Evolutionary conservation across 1,140 invertebrate genomes (phyloP).

Genomic region (Carposina sasakii): DNA sequence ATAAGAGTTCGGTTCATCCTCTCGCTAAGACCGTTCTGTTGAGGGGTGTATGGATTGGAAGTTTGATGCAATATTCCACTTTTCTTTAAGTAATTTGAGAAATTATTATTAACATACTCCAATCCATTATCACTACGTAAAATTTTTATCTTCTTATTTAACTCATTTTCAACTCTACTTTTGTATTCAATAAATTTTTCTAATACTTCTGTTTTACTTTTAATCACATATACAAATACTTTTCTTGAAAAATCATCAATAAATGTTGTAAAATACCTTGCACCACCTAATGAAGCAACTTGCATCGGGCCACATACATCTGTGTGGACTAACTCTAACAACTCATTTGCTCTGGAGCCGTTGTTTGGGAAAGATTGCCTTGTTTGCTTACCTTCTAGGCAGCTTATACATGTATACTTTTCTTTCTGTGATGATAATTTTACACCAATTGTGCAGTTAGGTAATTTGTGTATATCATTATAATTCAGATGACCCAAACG

Average conservation of each 20-base stretch:
- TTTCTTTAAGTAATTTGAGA: not conserved
- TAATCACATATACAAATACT: slow-evolving; percentile 1
- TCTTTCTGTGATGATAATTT: not conserved
- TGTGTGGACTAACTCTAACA: slow-evolving; percentile 1
- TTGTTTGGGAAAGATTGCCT: not conserved
- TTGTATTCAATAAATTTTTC: slow-evolving; percentile 2
- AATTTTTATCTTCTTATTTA: not conserved
- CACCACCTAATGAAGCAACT: not conserved
- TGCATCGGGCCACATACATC: slow-evolving; percentile 11
- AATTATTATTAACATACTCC: not conserved
- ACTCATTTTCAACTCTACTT: slow-evolving; percentile 15
- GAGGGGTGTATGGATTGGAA: slow-evolving; percentile 42
- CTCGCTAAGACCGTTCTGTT: slow-evolving; percentile 46
- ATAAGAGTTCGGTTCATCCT: slow-evolving; percentile 18
- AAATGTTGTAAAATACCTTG: slow-evolving; percentile 8
- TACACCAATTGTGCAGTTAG: not conserved
- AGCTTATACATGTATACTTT: not conserved
- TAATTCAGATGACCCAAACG: slow-evolving; percentile 1
- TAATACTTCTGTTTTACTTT: not conserved
- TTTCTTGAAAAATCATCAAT: slow-evolving; percentile 7
- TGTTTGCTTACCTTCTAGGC: slow-evolving; percentile 7
- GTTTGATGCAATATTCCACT: slow-evolving; percentile 44
- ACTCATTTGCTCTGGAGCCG: not conserved
- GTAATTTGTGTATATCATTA: slow-evolving; percentile 1
- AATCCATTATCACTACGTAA: not conserved